Conservation (phyloP, 2,888 invertebrate species). For the Dorcus parallelipipedus region DNA sequence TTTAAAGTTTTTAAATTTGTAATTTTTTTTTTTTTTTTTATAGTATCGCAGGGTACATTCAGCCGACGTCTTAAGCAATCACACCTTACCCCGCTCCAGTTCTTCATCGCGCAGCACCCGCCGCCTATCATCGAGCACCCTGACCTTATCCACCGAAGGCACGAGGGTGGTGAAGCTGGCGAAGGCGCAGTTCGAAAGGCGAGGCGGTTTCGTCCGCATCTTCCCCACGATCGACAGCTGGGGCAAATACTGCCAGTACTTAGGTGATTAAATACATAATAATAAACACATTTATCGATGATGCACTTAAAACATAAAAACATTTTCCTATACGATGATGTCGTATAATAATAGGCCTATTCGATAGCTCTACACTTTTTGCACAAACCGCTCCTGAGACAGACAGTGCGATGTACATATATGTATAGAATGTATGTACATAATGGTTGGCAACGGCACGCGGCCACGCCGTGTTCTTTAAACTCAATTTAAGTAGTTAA, state of each 20-base stretch:
- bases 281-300: no score
- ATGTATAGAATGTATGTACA: no score
- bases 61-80: slow-evolving; percentile 60
- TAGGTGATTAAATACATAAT: no score
- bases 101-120: slow-evolving; percentile 42
- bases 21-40: slow-evolving; percentile 17
- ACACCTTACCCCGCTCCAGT: slow-evolving; percentile 40
- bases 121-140: slow-evolving; percentile 37
- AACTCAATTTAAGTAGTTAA: no score
- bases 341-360: no score
- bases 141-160: slow-evolving; percentile 70
- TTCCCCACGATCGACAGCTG: slow-evolving; percentile 89
- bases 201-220: slow-evolving; percentile 86
- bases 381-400: no score
- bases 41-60: slow-evolving; percentile 72
- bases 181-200: slow-evolving; percentile 73
- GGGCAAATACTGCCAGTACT: slow-evolving; percentile 75
- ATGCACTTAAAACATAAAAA: no score
- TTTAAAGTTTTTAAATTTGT: background rate
- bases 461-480: no score
- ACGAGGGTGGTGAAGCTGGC: slow-evolving; percentile 70
- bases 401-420: no score
- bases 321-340: no score
- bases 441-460: no score
- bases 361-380: no score